Percentiles rank a stretch among this genome's conserved stretches.
Evolutionary conservation across 2,888 invertebrate species (phyloP).

Genomic region (Theristus sp.): DNA sequence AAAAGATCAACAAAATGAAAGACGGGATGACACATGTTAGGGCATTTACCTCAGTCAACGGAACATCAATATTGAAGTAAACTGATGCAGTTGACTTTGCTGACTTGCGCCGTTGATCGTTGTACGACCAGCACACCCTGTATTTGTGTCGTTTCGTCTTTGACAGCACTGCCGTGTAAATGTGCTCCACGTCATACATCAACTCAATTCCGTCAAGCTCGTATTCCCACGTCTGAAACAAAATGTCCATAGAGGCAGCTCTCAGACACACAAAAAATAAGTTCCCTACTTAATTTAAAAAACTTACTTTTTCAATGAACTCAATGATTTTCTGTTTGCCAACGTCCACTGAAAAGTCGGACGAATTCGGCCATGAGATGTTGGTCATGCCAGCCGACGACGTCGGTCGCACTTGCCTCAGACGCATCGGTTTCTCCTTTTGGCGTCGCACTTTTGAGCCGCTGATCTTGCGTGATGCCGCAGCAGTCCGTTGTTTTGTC

Average conservation of each 20-base stretch:
- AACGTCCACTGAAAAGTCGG: conserved; percentile 5
- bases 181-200: conserved; percentile 7
- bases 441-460: too few relatives aligned
- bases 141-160: conserved; percentile 4
- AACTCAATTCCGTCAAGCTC: neutral
- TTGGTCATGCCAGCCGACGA: neutral
- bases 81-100: conserved; percentile 3
- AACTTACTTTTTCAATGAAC: conserved; percentile 9
- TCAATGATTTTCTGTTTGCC: conserved; percentile 9
- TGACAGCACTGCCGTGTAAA: conserved; percentile 3
- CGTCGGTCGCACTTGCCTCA: neutral
- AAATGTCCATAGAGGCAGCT: neutral
- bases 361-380: conserved; percentile 7
- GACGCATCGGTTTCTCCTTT: too few relatives aligned
- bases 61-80: conserved; percentile 10
- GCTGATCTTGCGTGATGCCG: too few relatives aligned
- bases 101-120: neutral
- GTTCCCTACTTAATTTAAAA: neutral
- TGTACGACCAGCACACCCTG: neutral
- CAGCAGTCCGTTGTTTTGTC: too few relatives aligned
- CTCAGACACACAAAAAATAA: neutral
- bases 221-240: conserved; percentile 9
- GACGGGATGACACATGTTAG: too few relatives aligned
- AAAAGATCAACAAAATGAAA: too few relatives aligned
- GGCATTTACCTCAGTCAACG: too few relatives aligned